A percentile compares a stretch with the other conserved stretches of the same genome.
These are phyloP conservation scores for Cataglyphis rosenhaueri DNA, from an alignment of 2,888 invertebrate genomes.

Conservation along the genomic window DNA sequence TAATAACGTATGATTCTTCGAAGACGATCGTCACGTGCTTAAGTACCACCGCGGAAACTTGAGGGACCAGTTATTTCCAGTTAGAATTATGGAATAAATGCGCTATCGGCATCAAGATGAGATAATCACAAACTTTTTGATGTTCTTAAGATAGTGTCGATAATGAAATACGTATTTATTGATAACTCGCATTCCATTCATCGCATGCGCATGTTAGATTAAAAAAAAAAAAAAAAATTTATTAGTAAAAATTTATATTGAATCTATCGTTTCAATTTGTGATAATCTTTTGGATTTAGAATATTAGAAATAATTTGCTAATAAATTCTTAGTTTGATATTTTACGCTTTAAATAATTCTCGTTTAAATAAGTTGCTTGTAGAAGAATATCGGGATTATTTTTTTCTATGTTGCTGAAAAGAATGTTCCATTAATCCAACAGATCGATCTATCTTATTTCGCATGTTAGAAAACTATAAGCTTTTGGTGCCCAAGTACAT, in stretches of 20 bases:
- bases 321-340: constrained; percentile 11
- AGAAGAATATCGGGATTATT: constrained; percentile 9
- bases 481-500: constrained; percentile 20
- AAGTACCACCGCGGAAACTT: constrained; percentile 39
- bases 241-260: constrained; percentile 10
- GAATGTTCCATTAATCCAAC: constrained; percentile 39
- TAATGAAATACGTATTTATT: constrained; percentile 19
- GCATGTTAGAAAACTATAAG: constrained; percentile 49
- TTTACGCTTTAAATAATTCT: background rate
- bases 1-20: constrained; percentile 68
- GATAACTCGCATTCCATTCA: background rate
- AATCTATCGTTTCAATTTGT: background rate
- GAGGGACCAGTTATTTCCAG: constrained; percentile 45
- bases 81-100: constrained; percentile 36
- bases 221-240: background rate
- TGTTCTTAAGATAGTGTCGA: background rate
- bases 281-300: background rate
- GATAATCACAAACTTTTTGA: constrained; percentile 29
- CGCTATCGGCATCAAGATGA: background rate
- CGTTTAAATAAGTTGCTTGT: background rate
- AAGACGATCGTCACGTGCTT: constrained; percentile 55
- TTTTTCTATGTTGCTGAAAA: background rate
- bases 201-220: background rate
- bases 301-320: constrained; percentile 19
- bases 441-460: constrained; percentile 38